These are phyloP conservation scores for Ciconia boyciana DNA, from an alignment of 2,113 vertebrate species.

Conservation along the genomic window DNA sequence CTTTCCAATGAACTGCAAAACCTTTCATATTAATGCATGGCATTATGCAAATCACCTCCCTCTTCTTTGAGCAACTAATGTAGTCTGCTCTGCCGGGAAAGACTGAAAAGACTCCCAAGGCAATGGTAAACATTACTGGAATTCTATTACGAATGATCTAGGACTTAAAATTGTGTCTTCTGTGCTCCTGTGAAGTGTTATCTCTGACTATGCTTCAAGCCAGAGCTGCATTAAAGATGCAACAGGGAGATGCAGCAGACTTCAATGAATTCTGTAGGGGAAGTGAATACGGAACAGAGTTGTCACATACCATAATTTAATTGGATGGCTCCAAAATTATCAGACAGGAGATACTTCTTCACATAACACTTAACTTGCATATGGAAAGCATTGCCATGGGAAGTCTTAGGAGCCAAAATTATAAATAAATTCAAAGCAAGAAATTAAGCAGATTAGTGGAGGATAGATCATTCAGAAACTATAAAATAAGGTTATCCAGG, in stretches of 20 bases:
- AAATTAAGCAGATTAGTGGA: background rate
- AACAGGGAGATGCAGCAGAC: constrained; percentile 8
- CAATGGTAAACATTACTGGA: constrained; percentile 9
- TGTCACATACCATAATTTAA: constrained; percentile 1
- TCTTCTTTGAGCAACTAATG: background rate
- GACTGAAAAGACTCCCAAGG: constrained; percentile 21
- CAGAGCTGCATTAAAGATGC: constrained; percentile 40
- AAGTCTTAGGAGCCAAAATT: background rate
- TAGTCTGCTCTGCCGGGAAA: background rate
- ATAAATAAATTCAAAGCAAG: background rate
- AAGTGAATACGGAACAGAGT: background rate
- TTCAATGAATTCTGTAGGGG: background rate
- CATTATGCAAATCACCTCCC: constrained; percentile 11
- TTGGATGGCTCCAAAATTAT: background rate
- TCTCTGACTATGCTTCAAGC: background rate
- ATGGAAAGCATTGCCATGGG: background rate
- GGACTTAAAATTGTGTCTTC: constrained; percentile 7
- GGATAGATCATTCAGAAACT: background rate
- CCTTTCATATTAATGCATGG: background rate
- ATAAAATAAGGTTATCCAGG: background rate
- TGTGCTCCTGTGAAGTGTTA: constrained; percentile 22
- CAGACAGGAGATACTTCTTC: background rate
- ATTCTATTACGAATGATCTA: background rate
- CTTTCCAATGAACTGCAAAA: background rate
- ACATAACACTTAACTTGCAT: background rate